Evolutionary conservation across 2,888 invertebrate species (phyloP).

Genomic region (Caenorhabditis virilis): DNA sequence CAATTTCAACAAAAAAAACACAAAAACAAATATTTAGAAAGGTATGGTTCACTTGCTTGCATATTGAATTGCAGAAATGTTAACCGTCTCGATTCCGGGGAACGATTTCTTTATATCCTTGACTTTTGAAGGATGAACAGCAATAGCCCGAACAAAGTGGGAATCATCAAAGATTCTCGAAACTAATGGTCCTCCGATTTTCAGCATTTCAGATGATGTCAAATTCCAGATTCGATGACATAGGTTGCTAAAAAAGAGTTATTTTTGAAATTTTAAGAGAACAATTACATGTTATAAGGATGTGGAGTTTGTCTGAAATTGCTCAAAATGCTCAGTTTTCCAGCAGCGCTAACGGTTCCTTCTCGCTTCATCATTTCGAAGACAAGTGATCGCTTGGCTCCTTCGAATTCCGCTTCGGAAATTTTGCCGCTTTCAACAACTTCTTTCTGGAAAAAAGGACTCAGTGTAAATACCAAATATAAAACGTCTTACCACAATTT

Average conservation of each 20-base stretch:
- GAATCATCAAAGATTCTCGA: conserved; percentile 51
- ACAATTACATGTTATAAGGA: conserved; percentile 50
- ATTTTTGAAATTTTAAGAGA: too few relatives aligned
- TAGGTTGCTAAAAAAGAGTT: conserved; percentile 52
- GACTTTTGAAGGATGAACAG: conserved; percentile 55
- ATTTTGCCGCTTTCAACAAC: conserved; percentile 74
- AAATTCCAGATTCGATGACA: conserved; percentile 57
- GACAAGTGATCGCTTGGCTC: conserved; percentile 84
- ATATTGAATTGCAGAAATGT: conserved; percentile 10
- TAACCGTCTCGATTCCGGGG: conserved; percentile 35
- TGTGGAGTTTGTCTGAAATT: conserved; percentile 77
- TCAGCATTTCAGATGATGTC: conserved; percentile 48
- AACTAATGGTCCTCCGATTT: conserved; percentile 50
- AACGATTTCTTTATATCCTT: conserved; percentile 55
- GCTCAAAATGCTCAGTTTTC: conserved; percentile 78
- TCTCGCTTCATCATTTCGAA: conserved; percentile 84
- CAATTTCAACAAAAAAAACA: too few relatives aligned
- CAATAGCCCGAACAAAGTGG: conserved; percentile 48
- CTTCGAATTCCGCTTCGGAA: conserved; percentile 80
- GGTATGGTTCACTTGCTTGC: too few relatives aligned
- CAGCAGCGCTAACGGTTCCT: conserved; percentile 80
- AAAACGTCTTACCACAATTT: conserved; percentile 71
- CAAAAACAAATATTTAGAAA: too few relatives aligned
- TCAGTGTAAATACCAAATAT: not conserved
- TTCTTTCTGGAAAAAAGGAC: conserved; percentile 34